These are phyloP conservation scores for Acromyrmex echinatior DNA, from an alignment of 1,140 invertebrate species.

Conservation along the genomic window DNA sequence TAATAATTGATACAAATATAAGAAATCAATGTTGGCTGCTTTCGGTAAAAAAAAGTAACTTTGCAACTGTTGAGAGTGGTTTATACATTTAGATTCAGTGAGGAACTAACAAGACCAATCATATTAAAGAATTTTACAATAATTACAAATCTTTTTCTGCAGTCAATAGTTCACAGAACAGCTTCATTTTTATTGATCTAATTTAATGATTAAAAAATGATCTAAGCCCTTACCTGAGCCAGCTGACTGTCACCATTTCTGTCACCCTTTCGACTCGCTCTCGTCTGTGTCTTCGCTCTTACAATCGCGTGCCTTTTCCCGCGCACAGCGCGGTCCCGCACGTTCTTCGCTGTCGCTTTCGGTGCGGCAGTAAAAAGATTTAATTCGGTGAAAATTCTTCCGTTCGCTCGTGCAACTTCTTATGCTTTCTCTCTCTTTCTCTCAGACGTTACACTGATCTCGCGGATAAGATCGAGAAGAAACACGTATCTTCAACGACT, in stretches of 20 bases:
- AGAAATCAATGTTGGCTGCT: not conserved
- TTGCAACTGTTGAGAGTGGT: no score
- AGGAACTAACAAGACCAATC: no score
- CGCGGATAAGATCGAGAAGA: constrained; percentile 56
- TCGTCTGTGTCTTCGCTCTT: constrained; percentile 13
- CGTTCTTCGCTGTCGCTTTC: not conserved
- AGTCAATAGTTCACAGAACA: no score
- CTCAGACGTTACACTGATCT: constrained; percentile 13
- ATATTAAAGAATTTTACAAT: no score
- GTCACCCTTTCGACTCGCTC: constrained; percentile 26
- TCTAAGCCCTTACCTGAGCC: constrained; percentile 59
- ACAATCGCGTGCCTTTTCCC: constrained; percentile 10
- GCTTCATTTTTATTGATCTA: no score
- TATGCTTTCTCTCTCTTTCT: constrained; percentile 1
- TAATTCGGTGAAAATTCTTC: constrained; percentile 9
- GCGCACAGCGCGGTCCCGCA: constrained; percentile 34
- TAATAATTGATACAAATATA: not conserved
- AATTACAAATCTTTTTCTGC: no score
- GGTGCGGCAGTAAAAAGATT: not conserved
- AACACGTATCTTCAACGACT: constrained; percentile 67
- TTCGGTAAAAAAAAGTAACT: no score
- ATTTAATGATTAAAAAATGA: not conserved
- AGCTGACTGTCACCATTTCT: constrained; percentile 59
- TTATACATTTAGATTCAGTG: no score
- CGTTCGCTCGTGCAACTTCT: constrained; percentile 22